Base-by-base conservation (phyloP, 2,888 invertebrate species). In the Tipula vernalis region DNA sequence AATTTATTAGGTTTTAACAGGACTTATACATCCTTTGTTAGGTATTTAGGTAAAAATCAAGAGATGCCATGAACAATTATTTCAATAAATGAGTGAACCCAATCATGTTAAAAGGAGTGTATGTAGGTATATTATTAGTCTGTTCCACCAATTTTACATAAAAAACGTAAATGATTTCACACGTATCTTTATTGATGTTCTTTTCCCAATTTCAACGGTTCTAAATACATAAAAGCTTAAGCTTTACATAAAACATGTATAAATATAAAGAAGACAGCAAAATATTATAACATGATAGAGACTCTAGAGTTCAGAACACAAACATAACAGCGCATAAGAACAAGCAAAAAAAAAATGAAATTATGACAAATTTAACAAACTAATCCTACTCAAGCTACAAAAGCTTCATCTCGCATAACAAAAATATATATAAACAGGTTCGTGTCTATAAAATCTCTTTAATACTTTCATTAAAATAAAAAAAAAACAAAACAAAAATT, bases 391-490 rank as follows among this genome's bases (percentile, higher is more conserved):
- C 71, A 71, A 71, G 71, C 39, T 71, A 71, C 28, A 71, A 71
- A 71, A 71, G 71, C 71, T 71, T 71, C 71, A 71, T 71, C 71
- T 71, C 71, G 71, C 71, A 28, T 28, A 71, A 71, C 18, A 71
- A 71, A 71, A 71, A 71, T 28, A 28, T 44, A 44, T 44, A 57
- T 71, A 71, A 71, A 71, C 71, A 71, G 71, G 71, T 71, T 71
- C 71, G 28, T 71, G 71, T 71, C 71, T 71, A 71, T 71, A 71
- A 71, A 71, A 71, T 71, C 71, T 71, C 71, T 28, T 71, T 71
- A 71, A 71, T 71, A 71, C 71, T 71, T 71, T 71, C 71, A 71
- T 71, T 71, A 71, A 71, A 71, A 71, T 71, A 71, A 71, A 71
- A 51, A n/a, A n/a, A 15, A 51, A 51, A 57, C 44, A 44, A 44